A percentile compares a stretch with the other conserved stretches of the same genome.
These are phyloP conservation scores for Diplodus sargus DNA, from an alignment of 2,797 vertebrate genomes.

Conservation along the genomic window DNA sequence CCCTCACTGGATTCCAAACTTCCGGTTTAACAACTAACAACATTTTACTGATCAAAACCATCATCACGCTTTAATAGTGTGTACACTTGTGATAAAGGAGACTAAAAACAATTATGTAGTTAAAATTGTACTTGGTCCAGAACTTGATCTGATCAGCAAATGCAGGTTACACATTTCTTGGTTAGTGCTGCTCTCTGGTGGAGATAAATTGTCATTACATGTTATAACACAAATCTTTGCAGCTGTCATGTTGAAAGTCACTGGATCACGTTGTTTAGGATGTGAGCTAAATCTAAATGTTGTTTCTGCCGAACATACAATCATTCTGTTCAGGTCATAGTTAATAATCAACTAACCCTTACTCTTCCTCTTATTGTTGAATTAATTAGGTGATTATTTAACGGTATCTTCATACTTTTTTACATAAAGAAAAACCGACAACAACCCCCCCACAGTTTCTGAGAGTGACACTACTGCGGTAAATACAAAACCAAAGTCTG, in stretches of 20 bases:
- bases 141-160: background rate
- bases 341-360: background rate
- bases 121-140: background rate
- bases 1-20: background rate
- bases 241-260: background rate
- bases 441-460: no score
- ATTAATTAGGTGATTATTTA: no score
- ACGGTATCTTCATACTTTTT: no score
- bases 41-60: background rate
- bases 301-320: background rate
- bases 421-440: no score
- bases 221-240: background rate
- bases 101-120: background rate
- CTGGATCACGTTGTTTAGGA: background rate
- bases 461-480: no score
- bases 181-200: slow-evolving; percentile 59
- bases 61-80: background rate
- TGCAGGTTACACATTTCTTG: slow-evolving; percentile 12
- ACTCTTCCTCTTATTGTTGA: background rate
- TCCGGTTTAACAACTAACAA: background rate
- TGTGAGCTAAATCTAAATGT: background rate
- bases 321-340: background rate
- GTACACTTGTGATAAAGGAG: background rate
- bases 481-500: no score
- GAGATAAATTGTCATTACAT: slow-evolving; percentile 31